A percentile compares a stretch with the other conserved stretches of the same genome.
phyloP scores from a whole-genome alignment of 2,888 invertebrate genomes.

The Xestia c-nigrum region DNA sequence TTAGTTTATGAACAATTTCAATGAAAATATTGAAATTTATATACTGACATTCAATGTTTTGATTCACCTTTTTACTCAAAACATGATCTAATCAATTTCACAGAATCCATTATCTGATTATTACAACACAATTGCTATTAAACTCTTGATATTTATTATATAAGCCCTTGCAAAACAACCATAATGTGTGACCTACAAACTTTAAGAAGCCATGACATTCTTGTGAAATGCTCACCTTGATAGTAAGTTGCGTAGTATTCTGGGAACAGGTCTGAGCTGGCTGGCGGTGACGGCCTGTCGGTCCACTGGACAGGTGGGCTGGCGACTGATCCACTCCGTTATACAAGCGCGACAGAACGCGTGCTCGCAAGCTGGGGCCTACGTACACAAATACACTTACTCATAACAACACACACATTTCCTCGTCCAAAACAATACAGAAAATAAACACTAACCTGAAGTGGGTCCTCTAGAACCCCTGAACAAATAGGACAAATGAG shows the following conservation, averaged over 20 bases:
- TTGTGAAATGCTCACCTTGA: conserved; percentile 91
- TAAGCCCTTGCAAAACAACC: conserved; percentile 66
- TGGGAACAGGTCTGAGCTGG: conserved; percentile 97
- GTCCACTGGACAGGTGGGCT: conserved; percentile 98
- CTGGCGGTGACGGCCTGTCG: conserved; percentile 97
- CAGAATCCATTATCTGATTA: conserved; percentile 32
- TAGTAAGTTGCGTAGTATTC: conserved; percentile 97
- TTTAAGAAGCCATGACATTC: conserved; percentile 56
- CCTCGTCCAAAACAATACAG: conserved; percentile 19
- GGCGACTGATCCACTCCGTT: conserved; percentile 98
- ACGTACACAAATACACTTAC: conserved; percentile 60
- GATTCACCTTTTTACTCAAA: conserved; percentile 28
- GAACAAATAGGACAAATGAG: conserved; percentile 99
- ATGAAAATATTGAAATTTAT: neutral
- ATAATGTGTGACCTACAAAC: conserved; percentile 72
- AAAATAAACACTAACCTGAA: conserved; percentile 93
- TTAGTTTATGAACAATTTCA: neutral
- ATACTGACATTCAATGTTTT: conserved; percentile 29
- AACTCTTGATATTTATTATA: conserved; percentile 60
- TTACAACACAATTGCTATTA: conserved; percentile 44
- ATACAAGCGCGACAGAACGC: conserved; percentile 98
- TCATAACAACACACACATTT: conserved; percentile 27
- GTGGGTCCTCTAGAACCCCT: conserved; percentile 97
- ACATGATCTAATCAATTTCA: conserved; percentile 35
- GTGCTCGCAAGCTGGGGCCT: conserved; percentile 99